These are phyloP conservation scores for Pachyramphus minor DNA, from an alignment of 2,113 vertebrate species.

Conservation along the genomic window DNA sequence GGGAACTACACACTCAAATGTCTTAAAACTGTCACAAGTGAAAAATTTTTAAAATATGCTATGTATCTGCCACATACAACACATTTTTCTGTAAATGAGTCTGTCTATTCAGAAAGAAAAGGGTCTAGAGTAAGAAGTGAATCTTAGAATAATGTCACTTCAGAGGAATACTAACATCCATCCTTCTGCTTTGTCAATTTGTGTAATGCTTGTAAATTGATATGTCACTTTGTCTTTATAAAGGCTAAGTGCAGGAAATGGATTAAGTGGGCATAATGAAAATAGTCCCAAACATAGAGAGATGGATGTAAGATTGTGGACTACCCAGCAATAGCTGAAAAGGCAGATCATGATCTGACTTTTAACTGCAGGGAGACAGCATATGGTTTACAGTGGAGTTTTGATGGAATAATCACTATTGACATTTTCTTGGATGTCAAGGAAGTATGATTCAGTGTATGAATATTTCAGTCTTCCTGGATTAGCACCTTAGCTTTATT, in stretches of 20 bases:
- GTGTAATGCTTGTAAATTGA: neutral
- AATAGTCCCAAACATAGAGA: neutral
- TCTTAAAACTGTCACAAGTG: neutral
- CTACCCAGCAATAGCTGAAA: neutral
- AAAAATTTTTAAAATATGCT: neutral
- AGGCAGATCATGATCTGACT: neutral
- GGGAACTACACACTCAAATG: neutral
- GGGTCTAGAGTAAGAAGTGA: neutral
- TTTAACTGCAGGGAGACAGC: neutral
- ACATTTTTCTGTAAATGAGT: neutral
- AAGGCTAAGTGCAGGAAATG: slow-evolving; percentile 38
- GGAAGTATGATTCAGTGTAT: neutral
- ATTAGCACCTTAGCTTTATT: neutral
- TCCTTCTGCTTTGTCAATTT: neutral
- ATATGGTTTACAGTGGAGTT: neutral
- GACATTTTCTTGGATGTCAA: neutral
- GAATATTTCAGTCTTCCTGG: neutral
- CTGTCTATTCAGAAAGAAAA: neutral
- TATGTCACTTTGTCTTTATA: slow-evolving; percentile 17
- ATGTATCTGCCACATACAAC: neutral
- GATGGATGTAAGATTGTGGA: neutral
- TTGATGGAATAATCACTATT: neutral
- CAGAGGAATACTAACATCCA: neutral
- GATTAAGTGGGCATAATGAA: neutral
- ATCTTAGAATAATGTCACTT: neutral